Percentiles rank a stretch among this genome's conserved stretches.
Evolutionary conservation across 2,113 vertebrate species (phyloP).

Genomic region (Rhineura floridana): DNA sequence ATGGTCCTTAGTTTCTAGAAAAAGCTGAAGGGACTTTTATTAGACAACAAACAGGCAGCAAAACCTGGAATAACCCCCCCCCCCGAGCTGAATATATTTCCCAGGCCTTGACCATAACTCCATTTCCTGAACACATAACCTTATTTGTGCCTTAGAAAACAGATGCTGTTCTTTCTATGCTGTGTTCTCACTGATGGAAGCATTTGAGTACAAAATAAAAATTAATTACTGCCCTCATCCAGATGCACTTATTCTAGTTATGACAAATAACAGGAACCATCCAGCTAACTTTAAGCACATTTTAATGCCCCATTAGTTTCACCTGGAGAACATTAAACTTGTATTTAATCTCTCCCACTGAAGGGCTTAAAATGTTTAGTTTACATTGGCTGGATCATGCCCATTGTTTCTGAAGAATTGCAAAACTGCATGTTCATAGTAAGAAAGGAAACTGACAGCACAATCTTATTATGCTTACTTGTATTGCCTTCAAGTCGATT

Average conservation of each 20-base stretch:
- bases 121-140: slow-evolving; percentile 1
- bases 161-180: background rate
- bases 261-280: slow-evolving; percentile 15
- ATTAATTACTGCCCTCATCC: background rate
- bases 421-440: background rate
- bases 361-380: background rate
- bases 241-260: slow-evolving; percentile 19
- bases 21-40: background rate
- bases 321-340: background rate
- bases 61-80: background rate
- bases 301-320: background rate
- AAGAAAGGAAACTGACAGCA: background rate
- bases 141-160: background rate
- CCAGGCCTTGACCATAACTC: background rate
- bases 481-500: too few relatives aligned
- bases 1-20: background rate
- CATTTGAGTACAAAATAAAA: slow-evolving; percentile 22
- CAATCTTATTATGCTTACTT: background rate
- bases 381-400: background rate
- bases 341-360: background rate
- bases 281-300: background rate
- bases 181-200: background rate
- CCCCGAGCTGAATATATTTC: background rate
- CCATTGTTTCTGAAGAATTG: too few relatives aligned
- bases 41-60: background rate